Conservation (phyloP, 1,140 invertebrate species). For the Platorchestia sp. region DNA sequence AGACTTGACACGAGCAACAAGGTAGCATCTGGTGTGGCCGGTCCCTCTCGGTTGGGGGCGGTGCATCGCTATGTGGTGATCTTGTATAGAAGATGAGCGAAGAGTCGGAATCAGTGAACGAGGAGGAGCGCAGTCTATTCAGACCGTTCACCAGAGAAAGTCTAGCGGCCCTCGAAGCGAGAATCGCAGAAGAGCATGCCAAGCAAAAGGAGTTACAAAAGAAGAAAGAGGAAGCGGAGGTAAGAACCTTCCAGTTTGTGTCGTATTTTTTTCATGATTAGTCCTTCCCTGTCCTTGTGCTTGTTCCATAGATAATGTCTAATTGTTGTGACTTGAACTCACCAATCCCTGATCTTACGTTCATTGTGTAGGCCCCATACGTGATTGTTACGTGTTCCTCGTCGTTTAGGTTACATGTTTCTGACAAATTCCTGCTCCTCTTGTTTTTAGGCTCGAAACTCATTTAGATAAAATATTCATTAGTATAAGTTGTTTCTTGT, state of each 20-base stretch:
- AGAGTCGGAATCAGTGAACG: slow-evolving; percentile 68
- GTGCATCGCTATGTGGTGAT: slow-evolving; percentile 58
- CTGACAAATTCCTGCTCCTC: not conserved
- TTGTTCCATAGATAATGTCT: not conserved
- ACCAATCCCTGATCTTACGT: not conserved
- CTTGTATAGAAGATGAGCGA: slow-evolving; percentile 65
- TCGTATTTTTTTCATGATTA: not conserved
- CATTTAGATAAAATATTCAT: not conserved
- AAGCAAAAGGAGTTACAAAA: slow-evolving; percentile 96
- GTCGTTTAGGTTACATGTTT: not conserved
- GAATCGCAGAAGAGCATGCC: slow-evolving; percentile 93
- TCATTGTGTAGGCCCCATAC: not conserved
- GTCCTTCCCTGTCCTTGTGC: not conserved
- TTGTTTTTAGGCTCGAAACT: not conserved
- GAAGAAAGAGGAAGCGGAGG: slow-evolving; percentile 95
- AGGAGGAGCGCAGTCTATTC: slow-evolving; percentile 76
- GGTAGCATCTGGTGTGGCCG: slow-evolving; percentile 35
- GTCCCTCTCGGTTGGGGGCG: slow-evolving; percentile 27
- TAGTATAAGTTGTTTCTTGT: not conserved
- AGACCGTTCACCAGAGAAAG: slow-evolving; percentile 97
- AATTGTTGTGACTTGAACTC: not conserved
- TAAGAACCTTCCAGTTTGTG: slow-evolving; percentile 71
- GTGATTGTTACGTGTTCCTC: not conserved
- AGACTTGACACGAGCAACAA: slow-evolving; percentile 7
- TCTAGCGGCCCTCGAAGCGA: slow-evolving; percentile 90